Evolutionary conservation across 35 echinoderm and acorn worm genomes (phyloP), one percentile per base, ranked within the genome.

Genomic region (Ophiothrix spiculata): DNA sequence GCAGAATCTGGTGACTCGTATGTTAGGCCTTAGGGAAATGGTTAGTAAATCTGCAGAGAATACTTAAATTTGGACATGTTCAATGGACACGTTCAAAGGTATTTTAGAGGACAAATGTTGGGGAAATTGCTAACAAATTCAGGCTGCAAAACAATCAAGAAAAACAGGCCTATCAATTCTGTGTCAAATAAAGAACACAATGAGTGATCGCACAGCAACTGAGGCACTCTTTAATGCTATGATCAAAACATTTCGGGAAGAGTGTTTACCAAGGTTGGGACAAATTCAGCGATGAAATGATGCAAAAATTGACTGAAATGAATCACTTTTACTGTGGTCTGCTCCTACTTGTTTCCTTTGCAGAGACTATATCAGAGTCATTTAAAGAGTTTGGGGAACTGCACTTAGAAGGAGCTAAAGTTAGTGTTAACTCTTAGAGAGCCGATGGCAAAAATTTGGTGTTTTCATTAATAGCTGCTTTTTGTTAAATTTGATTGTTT

Each of bases 151-250:
- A 28, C 3, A 2, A 69, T 10, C 6, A 49, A 19, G 19, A 10
- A 32, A 81, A 13, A 81, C 39, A 32, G 85, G 85, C 12, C 78
- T 87, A 75, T 15, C 74, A 42, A 85, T 90, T 84, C 28, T 90
- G 11, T 81, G 33, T 8, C 32, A 56, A 56, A 63, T 84, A 6
- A 84, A 78, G 25, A 85, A 85, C 36, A 85, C 74, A 6, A 90
- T 90, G 88, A 84, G 88, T 82, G 87, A 89, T 78, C 35, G 87
- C 33, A 56, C 78, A 35, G 87, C 79, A 39, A 82, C 56, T 1
- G 78, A 89, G 41, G 31, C 78, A 12, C 82, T 75, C 74, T 89
- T 89, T 73, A 82, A 82, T 60, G 37, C 36, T 39, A 1, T 89
- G 49, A 31, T 89, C 21, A 31, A 81, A 31, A 31, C 39, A 11